Evolutionary conservation across 2,113 vertebrate genomes (phyloP).

Genomic region (Tyrannus savana): DNA sequence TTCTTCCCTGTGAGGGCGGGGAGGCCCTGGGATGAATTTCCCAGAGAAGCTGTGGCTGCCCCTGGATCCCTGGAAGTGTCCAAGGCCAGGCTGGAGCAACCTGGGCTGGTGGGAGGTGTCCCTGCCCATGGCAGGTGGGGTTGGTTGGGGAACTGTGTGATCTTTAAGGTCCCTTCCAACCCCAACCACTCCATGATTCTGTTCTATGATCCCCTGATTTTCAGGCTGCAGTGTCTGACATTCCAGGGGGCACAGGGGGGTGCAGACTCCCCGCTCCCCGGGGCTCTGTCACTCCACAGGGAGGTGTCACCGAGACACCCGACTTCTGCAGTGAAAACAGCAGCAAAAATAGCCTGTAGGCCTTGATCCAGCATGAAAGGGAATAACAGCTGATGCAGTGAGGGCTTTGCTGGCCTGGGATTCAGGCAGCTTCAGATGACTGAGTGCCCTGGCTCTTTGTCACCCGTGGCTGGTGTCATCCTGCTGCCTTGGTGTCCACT

Average conservation of each 20-base stretch:
- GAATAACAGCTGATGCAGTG: not conserved
- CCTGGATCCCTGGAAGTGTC: not conserved
- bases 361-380: not conserved
- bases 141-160: not conserved
- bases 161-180: not conserved
- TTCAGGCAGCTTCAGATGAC: not conserved
- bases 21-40: not conserved
- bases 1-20: not conserved
- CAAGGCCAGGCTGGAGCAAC: not conserved
- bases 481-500: not conserved
- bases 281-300: not conserved
- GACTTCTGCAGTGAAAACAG: not conserved
- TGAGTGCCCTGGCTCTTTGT: not conserved
- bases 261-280: not conserved
- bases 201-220: rapidly evolving
- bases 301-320: rapidly evolving
- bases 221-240: not conserved
- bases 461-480: not conserved
- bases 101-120: rapidly evolving
- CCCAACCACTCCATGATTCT: not conserved
- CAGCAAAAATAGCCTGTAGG: not conserved
- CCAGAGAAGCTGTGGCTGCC: not conserved
- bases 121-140: not conserved
- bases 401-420: not conserved
- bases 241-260: not conserved